A percentile compares a stretch with the other conserved stretches of the same genome.
Evolutionary conservation across 2,888 invertebrate species (phyloP).

Genomic region (Sinodicranocentrus sp.): DNA sequence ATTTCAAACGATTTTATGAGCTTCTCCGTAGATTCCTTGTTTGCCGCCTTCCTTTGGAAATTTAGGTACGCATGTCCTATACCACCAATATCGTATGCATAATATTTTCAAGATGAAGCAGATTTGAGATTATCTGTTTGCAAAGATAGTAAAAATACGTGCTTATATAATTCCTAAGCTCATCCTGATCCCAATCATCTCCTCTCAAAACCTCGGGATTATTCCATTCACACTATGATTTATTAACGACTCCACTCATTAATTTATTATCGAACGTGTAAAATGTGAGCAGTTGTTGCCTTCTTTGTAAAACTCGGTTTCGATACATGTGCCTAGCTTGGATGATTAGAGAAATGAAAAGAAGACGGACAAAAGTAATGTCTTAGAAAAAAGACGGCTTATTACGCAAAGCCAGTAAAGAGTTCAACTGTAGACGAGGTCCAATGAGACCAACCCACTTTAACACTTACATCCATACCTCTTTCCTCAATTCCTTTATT

Average conservation of each 20-base stretch:
- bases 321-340: background rate
- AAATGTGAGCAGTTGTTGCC: conserved; percentile 16
- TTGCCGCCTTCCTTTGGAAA: background rate
- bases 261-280: conserved; percentile 55
- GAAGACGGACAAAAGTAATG: conserved; percentile 14
- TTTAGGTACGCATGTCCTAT: no score
- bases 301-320: background rate
- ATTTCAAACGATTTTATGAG: conserved; percentile 54
- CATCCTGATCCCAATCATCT: conserved; percentile 50
- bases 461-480: conserved; percentile 28
- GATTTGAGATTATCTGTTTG: no score
- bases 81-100: no score
- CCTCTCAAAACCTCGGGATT: conserved; percentile 42
- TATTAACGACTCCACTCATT: conserved; percentile 43
- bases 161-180: no score
- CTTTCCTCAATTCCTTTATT: conserved; percentile 11
- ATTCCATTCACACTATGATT: conserved; percentile 47
- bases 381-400: conserved; percentile 32
- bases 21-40: background rate
- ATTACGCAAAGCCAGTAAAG: conserved; percentile 42
- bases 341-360: conserved; percentile 21
- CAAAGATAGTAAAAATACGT: no score
- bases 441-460: conserved; percentile 53
- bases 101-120: no score
- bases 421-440: conserved; percentile 44